Evolutionary conservation across 2,888 invertebrate genomes (phyloP).

Genomic region (Phyllotreta cruciferae): DNA sequence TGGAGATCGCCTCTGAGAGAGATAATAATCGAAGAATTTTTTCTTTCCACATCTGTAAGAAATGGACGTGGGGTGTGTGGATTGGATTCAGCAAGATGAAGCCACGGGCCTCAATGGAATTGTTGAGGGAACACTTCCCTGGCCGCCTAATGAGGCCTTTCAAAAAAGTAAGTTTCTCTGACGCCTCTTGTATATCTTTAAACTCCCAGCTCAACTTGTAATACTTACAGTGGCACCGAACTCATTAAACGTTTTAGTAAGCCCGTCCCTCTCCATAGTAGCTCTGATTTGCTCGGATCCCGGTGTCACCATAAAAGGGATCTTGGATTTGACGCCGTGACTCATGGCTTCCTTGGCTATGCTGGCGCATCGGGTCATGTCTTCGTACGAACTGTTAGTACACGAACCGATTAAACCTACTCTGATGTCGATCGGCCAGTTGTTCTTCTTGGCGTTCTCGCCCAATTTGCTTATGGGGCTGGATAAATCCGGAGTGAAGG

Average conservation of each 20-base stretch:
- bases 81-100: too few species aligned
- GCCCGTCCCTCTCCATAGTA: slow-evolving; percentile 97
- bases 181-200: too few species aligned
- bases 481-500: slow-evolving; percentile 98
- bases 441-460: slow-evolving; percentile 83
- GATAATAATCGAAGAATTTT: too few species aligned
- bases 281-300: slow-evolving; percentile 99
- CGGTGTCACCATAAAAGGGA: slow-evolving; percentile 97
- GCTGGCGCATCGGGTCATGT: slow-evolving; percentile 97
- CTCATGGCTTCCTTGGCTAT: slow-evolving; percentile 89
- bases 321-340: slow-evolving; percentile 93
- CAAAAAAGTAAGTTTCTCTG: too few species aligned
- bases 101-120: too few species aligned
- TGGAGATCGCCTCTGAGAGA: too few species aligned
- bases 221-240: slow-evolving; percentile 33
- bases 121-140: too few species aligned
- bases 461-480: slow-evolving; percentile 95
- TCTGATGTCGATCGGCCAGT: slow-evolving; percentile 93
- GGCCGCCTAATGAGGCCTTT: too few species aligned
- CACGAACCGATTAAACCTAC: slow-evolving; percentile 98
- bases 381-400: slow-evolving; percentile 99
- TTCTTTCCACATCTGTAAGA: too few species aligned
- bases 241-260: slow-evolving; percentile 68
- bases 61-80: too few species aligned
- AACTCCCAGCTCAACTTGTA: neutral